Conservation (phyloP, 2,888 invertebrate genomes). For the Nebria brevicollis region DNA sequence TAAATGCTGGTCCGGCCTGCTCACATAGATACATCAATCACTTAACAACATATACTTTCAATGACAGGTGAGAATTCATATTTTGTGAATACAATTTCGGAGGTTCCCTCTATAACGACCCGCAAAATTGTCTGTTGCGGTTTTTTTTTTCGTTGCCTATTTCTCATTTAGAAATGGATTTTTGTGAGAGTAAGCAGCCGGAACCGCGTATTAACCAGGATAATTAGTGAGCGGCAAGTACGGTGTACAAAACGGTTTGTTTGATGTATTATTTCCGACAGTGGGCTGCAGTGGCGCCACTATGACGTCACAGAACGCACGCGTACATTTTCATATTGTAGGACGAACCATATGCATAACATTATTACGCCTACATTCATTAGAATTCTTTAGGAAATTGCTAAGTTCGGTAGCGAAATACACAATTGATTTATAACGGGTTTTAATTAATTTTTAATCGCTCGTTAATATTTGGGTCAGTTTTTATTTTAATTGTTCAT, state of each 20-base stretch:
- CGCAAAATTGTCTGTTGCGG: constrained; percentile 41
- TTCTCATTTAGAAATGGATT: constrained; percentile 7
- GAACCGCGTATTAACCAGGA: constrained; percentile 40
- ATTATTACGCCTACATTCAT: not conserved
- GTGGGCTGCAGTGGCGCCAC: constrained; percentile 36
- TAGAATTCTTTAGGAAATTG: not conserved
- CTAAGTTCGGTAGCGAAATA: not conserved
- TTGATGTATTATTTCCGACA: constrained; percentile 46
- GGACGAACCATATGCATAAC: not conserved
- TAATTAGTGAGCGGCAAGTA: constrained; percentile 43
- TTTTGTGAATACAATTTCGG: constrained; percentile 48
- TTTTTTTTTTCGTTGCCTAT: constrained; percentile 5
- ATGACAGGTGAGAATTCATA: constrained; percentile 59
- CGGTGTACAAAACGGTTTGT: constrained; percentile 33
- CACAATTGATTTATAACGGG: not conserved
- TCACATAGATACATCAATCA: constrained; percentile 59
- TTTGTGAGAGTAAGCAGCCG: constrained; percentile 25
- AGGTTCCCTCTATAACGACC: constrained; percentile 33
- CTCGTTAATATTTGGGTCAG: not conserved
- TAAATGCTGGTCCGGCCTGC: constrained; percentile 52
- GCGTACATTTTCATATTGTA: not conserved
- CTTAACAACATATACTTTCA: constrained; percentile 59
- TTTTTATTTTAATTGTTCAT: not conserved
- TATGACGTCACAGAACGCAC: not conserved
- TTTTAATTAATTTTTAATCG: not conserved